These are phyloP conservation scores for Acleris sparsana DNA, from an alignment of 2,888 invertebrate species.

Conservation along the genomic window DNA sequence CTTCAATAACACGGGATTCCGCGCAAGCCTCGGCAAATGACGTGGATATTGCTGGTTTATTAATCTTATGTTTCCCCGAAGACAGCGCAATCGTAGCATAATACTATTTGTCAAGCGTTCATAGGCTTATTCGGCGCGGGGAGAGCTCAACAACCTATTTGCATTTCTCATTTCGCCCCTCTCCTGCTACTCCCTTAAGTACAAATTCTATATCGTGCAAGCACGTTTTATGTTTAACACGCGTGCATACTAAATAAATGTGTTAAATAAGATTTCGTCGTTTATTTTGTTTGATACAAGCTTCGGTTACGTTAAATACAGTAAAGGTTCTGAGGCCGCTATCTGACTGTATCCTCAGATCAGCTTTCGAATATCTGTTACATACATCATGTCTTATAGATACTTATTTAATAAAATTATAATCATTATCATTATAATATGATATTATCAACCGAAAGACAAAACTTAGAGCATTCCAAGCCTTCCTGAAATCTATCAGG, in stretches of 20 bases:
- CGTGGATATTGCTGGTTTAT: constrained; percentile 47
- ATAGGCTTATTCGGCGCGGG: constrained; percentile 67
- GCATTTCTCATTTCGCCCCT: constrained; percentile 80
- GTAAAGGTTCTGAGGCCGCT: no score
- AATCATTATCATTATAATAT: no score
- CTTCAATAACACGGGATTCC: constrained; percentile 16
- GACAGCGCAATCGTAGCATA: constrained; percentile 60
- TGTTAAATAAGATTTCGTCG: not conserved
- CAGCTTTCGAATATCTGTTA: no score
- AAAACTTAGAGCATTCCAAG: no score
- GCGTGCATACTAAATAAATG: constrained; percentile 3
- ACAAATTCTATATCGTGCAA: constrained; percentile 60
- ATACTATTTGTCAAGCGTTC: constrained; percentile 73
- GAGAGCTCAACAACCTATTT: constrained; percentile 73
- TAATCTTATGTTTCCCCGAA: constrained; percentile 52
- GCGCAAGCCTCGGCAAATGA: constrained; percentile 21
- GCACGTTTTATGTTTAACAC: constrained; percentile 48
- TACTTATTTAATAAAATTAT: no score
- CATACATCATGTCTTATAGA: no score
- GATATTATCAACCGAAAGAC: no score
- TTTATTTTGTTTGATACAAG: no score
- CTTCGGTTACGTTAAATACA: no score
- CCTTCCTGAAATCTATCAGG: no score
- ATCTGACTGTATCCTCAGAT: no score
- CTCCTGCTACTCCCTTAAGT: constrained; percentile 64